Percentiles rank a stretch among this genome's conserved stretches.
Conservation (phyloP, 2,113 vertebrate genomes). For the Sinocyclocheilus rhinocerous region DNA sequence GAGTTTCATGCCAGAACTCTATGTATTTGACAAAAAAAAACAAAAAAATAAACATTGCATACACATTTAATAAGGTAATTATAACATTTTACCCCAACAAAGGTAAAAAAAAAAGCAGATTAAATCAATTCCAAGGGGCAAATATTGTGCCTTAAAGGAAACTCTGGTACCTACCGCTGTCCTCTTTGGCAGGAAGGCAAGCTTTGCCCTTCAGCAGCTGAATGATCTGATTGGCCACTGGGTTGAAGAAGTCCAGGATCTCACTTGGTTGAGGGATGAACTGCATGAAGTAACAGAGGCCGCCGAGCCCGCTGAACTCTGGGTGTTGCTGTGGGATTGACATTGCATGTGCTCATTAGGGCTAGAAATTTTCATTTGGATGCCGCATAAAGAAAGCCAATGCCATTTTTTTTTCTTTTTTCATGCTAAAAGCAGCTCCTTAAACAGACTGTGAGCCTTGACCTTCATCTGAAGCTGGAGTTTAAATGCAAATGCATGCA, state of each 20-base stretch:
- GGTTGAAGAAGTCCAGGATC: slow-evolving; percentile 81
- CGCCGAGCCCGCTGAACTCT: slow-evolving; percentile 73
- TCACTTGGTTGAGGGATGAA: slow-evolving; percentile 78
- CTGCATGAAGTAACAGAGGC: slow-evolving; percentile 75
- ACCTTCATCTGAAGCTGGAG: neutral
- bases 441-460: neutral
- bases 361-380: neutral
- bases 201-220: slow-evolving; percentile 77
- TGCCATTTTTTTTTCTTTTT: neutral
- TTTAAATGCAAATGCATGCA: neutral
- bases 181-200: slow-evolving; percentile 72
- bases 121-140: neutral
- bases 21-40: too few species aligned
- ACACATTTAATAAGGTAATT: too few species aligned
- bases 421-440: neutral
- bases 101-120: neutral
- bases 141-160: neutral
- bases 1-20: too few species aligned
- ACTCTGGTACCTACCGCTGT: slow-evolving; percentile 52
- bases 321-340: slow-evolving; percentile 71
- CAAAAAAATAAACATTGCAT: too few species aligned
- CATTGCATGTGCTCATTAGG: neutral
- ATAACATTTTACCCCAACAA: neutral
- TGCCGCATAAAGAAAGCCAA: neutral
- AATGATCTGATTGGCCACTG: slow-evolving; percentile 78